Conservation (phyloP, 2,797 vertebrate genomes). For the Anguilla megastoma region DNA sequence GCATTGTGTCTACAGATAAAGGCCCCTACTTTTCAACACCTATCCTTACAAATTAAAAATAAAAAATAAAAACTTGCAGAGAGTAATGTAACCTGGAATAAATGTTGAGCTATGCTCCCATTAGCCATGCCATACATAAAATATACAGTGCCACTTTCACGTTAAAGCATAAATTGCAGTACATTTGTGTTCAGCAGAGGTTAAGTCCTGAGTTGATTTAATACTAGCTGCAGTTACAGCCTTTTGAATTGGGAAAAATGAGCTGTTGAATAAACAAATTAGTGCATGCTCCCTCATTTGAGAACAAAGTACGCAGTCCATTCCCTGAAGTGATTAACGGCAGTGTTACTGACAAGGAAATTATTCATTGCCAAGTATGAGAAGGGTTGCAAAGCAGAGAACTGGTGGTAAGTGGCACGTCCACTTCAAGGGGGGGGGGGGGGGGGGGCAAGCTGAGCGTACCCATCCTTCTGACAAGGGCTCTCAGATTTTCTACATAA, state of each 20-base stretch:
- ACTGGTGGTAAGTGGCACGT: not conserved
- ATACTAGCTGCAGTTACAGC: no score
- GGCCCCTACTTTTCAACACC: no score
- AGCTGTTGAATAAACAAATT: not conserved
- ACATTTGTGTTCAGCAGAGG: not conserved
- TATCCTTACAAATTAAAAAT: no score
- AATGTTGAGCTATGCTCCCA: not conserved
- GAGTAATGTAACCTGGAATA: no score
- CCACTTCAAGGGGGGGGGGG: not conserved
- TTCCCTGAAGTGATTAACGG: not conserved
- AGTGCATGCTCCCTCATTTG: not conserved
- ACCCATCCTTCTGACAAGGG: not conserved
- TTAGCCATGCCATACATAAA: not conserved
- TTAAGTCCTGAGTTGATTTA: not conserved
- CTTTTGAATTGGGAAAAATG: not conserved
- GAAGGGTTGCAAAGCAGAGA: not conserved
- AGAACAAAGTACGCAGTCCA: not conserved
- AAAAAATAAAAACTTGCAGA: no score
- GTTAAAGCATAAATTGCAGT: not conserved
- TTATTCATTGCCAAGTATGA: not conserved
- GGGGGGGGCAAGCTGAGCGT: no score
- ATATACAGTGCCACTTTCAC: not conserved
- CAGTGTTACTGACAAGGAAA: not conserved
- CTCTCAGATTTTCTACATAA: not conserved
- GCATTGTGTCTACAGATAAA: no score